Evolutionary conservation across 2,888 invertebrate species (phyloP).

Genomic region (Raillietiella orientalis): DNA sequence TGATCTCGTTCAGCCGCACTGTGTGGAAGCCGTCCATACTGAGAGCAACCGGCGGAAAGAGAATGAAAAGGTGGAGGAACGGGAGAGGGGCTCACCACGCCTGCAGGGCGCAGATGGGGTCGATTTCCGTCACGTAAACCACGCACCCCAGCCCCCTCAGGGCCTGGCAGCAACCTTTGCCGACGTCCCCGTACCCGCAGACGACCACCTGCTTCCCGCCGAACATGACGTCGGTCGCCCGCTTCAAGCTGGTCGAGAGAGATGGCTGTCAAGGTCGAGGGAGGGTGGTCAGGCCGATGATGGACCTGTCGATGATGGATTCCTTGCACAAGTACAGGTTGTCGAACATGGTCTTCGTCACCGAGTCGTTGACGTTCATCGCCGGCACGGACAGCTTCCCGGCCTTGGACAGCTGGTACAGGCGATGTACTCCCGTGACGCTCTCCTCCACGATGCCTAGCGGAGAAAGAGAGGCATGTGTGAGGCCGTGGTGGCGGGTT

Average conservation of each 20-base stretch:
- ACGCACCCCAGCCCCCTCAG: slow-evolving; percentile 78
- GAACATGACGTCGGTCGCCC: slow-evolving; percentile 86
- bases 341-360: slow-evolving; percentile 92
- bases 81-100: slow-evolving; percentile 27
- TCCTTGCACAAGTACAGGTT: slow-evolving; percentile 85
- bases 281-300: slow-evolving; percentile 2
- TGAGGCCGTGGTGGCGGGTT: no score
- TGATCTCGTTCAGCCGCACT: slow-evolving; percentile 73
- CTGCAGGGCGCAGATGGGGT: slow-evolving; percentile 88
- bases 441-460: slow-evolving; percentile 84
- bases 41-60: no score
- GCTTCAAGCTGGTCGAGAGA: slow-evolving; percentile 26
- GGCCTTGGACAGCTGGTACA: slow-evolving; percentile 80
- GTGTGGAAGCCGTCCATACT: slow-evolving; percentile 93
- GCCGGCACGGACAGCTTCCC: slow-evolving; percentile 79
- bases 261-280: slow-evolving; percentile 4
- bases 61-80: no score
- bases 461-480: slow-evolving; percentile 7
- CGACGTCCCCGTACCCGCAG: slow-evolving; percentile 90
- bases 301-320: slow-evolving; percentile 44
- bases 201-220: slow-evolving; percentile 86
- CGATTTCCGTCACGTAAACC: slow-evolving; percentile 74
- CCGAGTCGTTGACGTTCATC: slow-evolving; percentile 95
- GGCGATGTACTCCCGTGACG: slow-evolving; percentile 85
- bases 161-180: slow-evolving; percentile 85